Evolutionary conservation across 2,113 vertebrate species (phyloP), one percentile per base, ranked within the genome.

Genomic region (Perca flavescens): DNA sequence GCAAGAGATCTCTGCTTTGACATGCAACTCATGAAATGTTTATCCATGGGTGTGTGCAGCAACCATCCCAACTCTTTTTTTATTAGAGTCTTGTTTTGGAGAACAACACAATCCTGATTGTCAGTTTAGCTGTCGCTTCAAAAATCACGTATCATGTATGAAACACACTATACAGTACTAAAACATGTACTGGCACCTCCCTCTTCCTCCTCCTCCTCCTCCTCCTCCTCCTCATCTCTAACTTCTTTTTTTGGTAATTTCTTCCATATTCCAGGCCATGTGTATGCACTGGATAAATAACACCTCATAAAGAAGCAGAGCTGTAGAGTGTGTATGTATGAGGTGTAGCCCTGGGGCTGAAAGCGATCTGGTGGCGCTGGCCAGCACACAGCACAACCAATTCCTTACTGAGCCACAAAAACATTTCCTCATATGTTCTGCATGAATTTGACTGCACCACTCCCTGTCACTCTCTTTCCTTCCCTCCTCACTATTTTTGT

Each of bases 241-340:
- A 19, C 22, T 16, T 50, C 28, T 64, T 53, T 47, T 70, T 66
- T 47, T 8, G 5, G 21, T 22, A 31, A 65, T 65, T 74, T 15
- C 15, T 40, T 74, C 62, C n/a, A 43, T 76, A 46, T 67, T 77
- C 5, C 36, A 60, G 46, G 10, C 17, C 16, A 5, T 54, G 43
- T 43, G 79, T 63, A 58, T 67, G 62, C 50, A 21, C 10, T 65
- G 74, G 67, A 69, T 76, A 76, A 88, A 85, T 56, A 34, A 64
- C 58, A 60, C 73, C 79, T 87, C 78, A 83, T 91, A 87, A 90
- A 87, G 63, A 40, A 70, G 84, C 74, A 58, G 56, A 73, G 70
- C 62, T 69, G 62, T 82, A 76, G 53, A 76, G 50, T 47, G 74
- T 73, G 74, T 57, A 57, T 88, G 43, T 79, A 84, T 66, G 65